These are phyloP conservation scores for Catajapyx aquilonaris DNA, from an alignment of 1,140 invertebrate genomes.

Conservation along the genomic window DNA sequence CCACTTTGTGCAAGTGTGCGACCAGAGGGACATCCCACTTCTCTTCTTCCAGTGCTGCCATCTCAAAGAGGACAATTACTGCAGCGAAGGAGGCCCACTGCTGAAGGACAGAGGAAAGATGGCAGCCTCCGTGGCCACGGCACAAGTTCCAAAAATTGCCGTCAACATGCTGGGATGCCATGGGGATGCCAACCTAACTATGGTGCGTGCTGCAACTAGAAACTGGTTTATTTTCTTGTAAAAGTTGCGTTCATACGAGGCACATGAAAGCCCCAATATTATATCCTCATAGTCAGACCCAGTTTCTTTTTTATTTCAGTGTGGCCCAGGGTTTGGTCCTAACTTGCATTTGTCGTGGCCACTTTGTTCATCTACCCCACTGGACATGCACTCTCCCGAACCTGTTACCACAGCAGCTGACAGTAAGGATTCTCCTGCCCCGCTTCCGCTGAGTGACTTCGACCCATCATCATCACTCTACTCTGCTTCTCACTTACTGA, in stretches of 20 bases:
- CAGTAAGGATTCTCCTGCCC: slow-evolving; percentile 3
- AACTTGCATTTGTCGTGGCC: slow-evolving; percentile 13
- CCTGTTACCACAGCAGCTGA: no score
- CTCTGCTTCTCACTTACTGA: slow-evolving; percentile 10
- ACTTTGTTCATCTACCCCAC: slow-evolving; percentile 4
- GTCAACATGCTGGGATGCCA: slow-evolving; percentile 29
- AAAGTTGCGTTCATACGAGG: neutral
- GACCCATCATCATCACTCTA: slow-evolving; percentile 7
- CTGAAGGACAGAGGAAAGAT: slow-evolving; percentile 47
- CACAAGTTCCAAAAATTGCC: slow-evolving; percentile 39
- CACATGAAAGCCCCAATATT: neutral
- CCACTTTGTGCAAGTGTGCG: slow-evolving; percentile 44
- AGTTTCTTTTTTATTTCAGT: slow-evolving; percentile 7
- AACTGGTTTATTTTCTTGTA: neutral
- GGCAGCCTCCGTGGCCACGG: slow-evolving; percentile 41
- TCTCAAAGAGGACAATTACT: neutral
- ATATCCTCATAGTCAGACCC: neutral
- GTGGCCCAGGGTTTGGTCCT: slow-evolving; percentile 12
- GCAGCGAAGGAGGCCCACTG: slow-evolving; percentile 36
- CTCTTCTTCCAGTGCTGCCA: slow-evolving; percentile 40
- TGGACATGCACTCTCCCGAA: slow-evolving; percentile 5
- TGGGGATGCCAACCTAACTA: slow-evolving; percentile 33
- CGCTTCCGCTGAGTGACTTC: neutral
- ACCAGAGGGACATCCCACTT: slow-evolving; percentile 35
- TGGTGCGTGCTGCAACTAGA: slow-evolving; percentile 11